A percentile compares a stretch with the other conserved stretches of the same genome.
Conservation (phyloP, 2,888 invertebrate genomes). For the Nymphalis urticae region DNA sequence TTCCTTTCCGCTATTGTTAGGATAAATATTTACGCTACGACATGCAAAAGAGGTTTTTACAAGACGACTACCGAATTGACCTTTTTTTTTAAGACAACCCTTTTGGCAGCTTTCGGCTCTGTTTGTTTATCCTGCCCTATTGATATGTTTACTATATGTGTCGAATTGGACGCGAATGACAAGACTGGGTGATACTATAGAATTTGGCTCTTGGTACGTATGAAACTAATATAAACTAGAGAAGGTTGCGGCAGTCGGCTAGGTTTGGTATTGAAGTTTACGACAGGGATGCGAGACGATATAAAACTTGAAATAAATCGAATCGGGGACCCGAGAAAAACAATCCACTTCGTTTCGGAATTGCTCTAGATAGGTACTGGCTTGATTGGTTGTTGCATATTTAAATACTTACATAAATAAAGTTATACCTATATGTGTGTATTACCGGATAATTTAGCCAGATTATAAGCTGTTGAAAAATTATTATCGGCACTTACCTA, state of each 20-base stretch:
- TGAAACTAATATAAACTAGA: slow-evolving; percentile 40
- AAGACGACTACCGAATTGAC: slow-evolving; percentile 69
- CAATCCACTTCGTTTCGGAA: slow-evolving; percentile 72
- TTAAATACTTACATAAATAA: not conserved
- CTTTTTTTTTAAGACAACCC: slow-evolving; percentile 73
- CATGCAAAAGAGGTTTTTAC: slow-evolving; percentile 79
- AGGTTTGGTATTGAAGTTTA: slow-evolving; percentile 71
- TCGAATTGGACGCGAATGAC: slow-evolving; percentile 50
- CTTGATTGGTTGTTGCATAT: slow-evolving; percentile 12
- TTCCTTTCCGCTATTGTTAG: slow-evolving; percentile 64
- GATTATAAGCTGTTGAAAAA: no score
- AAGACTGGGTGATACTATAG: slow-evolving; percentile 42
- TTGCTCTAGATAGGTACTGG: slow-evolving; percentile 49
- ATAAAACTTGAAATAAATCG: slow-evolving; percentile 79
- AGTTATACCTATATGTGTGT: not conserved
- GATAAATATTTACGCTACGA: slow-evolving; percentile 76
- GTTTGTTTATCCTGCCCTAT: slow-evolving; percentile 57
- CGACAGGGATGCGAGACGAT: slow-evolving; percentile 76
- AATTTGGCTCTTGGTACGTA: not conserved
- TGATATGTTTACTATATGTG: slow-evolving; percentile 54
- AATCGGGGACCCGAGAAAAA: slow-evolving; percentile 75
- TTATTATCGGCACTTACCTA: no score
- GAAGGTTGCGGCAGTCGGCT: slow-evolving; percentile 63
- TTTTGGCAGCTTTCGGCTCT: slow-evolving; percentile 64
- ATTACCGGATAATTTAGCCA: not conserved